Evolutionary conservation across 2,888 invertebrate species (phyloP), one percentile per base, ranked within the genome.

Genomic region (Scrobipalpa costella): DNA sequence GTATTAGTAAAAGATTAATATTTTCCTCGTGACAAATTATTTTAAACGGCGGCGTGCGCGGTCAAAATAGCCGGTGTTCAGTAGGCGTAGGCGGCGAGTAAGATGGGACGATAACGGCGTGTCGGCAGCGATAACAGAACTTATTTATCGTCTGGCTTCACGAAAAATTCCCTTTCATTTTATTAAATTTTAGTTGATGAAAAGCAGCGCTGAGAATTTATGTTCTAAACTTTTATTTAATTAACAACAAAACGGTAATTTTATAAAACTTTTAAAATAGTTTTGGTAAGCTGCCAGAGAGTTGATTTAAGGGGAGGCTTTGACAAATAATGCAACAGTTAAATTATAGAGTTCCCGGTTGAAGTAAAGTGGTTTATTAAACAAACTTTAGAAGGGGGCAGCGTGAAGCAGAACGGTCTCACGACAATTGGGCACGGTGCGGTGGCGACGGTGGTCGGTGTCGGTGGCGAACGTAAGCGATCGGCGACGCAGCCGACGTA

Each of bases 91-190:
- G 81, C 76, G 79, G 75, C 74, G 76, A 76, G 74, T 70, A 73
- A 81, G 81, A 85, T 83, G 76, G 78, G 76, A 57, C 80, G 82
- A 80, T 82, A 82, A 76, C 78, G 73, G 78, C 74, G 76, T 76
- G 80, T 78, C 79, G 75, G 76, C 78, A 71, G 81, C 81, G 81
- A 83, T 82, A 82, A 81, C 69, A 73, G 73, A 79, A 75, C 70
- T 80, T 77, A 81, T 83, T 83, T 83, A 84, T 79, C 74, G 73
- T 67, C 68, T 55, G 72, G 70, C 62, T 71, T 70, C 69, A 71
- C 72, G 73, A 76, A 75, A 73, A 77, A 73, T 69, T 72, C 72
- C 67, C 62, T 64, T 59, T 55, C 34, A 62, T 64, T 63, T 63
- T 27, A 60, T 52, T 19, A 49, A 33, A 34, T 33, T 63, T 62